Evolutionary conservation across 2,888 invertebrate species (phyloP), one percentile per base, ranked within the genome.

Genomic region (Sesamia inferens): DNA sequence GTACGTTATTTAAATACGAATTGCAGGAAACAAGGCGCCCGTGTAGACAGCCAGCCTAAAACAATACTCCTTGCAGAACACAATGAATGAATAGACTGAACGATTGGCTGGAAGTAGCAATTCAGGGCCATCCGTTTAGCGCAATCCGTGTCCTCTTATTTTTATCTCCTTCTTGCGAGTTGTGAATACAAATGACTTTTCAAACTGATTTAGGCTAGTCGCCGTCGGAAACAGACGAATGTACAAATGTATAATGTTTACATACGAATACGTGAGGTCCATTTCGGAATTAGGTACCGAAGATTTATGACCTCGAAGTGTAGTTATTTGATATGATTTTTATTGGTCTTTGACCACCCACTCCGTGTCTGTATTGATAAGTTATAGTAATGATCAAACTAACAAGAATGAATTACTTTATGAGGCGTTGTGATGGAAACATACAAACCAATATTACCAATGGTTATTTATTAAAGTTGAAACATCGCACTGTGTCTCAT

Each of bases 1-100:
- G 31, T 31, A 31, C 31, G 31, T 94, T 89, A 90, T 87, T 82
- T 85, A 78, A 85, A 87, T 91, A 88, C 84, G 88, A 87, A 89
- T 87, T 88, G 88, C 92, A 93, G 93, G 94, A 95, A 94, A 92
- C 90, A 84, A 83, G 91, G 86, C 91, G 89, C 88, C 91, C 72
- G 83, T 74, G 82, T 87, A 89, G 90, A 85, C 87, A 82, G 72
- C 11, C 82, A 88, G 86, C 85, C 88, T 87, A 85, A 90, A 89
- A 94, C 94, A 93, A 94, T 93, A 87, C 87, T 82, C 78, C 84
- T 73, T 58, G 71, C 64, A 72, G 85, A 87, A 88, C 86, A 89
- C 88, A 90, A 87, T 89, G 87, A 90, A 87, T 89, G 87, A 83
- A 72, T 87, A 83, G 81, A 77, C 80, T 76, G 76, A 81, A 81